Evolutionary conservation across 2,113 vertebrate species (phyloP).

Genomic region (Microcebus ravelobensis): DNA sequence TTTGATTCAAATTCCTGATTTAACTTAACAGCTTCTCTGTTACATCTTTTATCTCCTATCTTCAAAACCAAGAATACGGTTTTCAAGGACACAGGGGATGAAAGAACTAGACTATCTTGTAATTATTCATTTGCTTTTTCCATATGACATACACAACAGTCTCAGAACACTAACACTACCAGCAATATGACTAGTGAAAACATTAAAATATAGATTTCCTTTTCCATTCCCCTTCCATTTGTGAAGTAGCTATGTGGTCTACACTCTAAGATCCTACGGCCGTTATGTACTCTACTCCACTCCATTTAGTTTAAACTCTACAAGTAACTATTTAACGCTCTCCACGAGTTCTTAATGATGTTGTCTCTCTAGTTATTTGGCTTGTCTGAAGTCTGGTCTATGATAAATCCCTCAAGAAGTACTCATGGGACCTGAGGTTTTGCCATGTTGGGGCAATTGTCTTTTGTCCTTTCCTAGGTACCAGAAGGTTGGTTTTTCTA

Average conservation of each 20-base stretch:
- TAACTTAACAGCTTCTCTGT: neutral
- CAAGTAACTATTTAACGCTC: neutral
- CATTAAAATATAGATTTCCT: neutral
- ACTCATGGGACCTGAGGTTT: neutral
- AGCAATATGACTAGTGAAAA: neutral
- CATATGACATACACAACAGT: neutral
- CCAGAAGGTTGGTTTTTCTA: neutral
- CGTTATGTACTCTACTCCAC: neutral
- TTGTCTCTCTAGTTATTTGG: neutral
- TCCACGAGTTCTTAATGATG: neutral
- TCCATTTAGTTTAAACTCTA: neutral
- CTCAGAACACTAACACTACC: neutral
- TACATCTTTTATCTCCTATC: neutral
- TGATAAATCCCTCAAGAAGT: neutral
- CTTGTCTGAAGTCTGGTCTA: neutral
- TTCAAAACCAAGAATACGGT: neutral
- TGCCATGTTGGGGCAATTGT: neutral
- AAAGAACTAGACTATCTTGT: neutral
- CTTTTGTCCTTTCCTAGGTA: neutral
- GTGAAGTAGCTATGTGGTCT: neutral
- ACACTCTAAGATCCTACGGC: neutral
- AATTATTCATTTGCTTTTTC: neutral
- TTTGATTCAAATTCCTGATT: neutral
- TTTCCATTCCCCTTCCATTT: neutral
- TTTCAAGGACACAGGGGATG: neutral